These are phyloP conservation scores for Tetragonula carbonaria DNA, from an alignment of 2,888 invertebrate genomes.

Conservation along the genomic window DNA sequence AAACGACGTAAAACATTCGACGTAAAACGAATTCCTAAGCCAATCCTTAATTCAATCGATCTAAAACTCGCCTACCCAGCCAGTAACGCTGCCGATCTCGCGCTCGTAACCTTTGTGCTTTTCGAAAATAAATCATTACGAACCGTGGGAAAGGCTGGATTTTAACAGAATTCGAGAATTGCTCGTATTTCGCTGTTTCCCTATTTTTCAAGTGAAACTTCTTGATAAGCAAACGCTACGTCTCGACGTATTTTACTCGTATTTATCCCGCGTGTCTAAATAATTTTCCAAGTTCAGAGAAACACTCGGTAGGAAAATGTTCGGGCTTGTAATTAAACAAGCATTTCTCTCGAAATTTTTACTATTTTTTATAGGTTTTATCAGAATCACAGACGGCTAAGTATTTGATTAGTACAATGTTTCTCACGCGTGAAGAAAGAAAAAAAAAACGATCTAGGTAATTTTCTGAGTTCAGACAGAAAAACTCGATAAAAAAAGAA, in stretches of 20 bases:
- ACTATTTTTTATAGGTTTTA: no score
- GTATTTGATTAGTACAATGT: no score
- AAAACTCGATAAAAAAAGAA: no score
- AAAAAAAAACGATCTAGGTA: no score
- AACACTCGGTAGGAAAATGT: no score
- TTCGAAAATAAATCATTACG: slow-evolving; percentile 51
- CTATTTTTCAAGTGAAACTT: not conserved
- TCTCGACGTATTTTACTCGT: not conserved
- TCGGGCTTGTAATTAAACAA: no score
- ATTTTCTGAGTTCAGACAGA: no score
- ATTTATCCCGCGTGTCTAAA: not conserved
- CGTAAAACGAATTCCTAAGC: slow-evolving; percentile 16
- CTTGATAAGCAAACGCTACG: not conserved
- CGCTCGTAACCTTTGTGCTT: slow-evolving; percentile 19
- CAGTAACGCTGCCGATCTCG: not conserved
- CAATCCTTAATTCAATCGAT: slow-evolving; percentile 12
- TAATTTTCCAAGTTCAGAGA: not conserved
- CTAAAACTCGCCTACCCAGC: not conserved
- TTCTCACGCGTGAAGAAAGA: no score
- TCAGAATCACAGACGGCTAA: no score
- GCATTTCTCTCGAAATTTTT: no score
- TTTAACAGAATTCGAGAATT: slow-evolving; percentile 31
- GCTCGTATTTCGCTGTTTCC: not conserved
- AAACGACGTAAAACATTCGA: not conserved
- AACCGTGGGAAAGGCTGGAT: slow-evolving; percentile 44